Base-by-base conservation (phyloP, 2,113 vertebrate genomes). In the Lichenostomus cassidix region DNA sequence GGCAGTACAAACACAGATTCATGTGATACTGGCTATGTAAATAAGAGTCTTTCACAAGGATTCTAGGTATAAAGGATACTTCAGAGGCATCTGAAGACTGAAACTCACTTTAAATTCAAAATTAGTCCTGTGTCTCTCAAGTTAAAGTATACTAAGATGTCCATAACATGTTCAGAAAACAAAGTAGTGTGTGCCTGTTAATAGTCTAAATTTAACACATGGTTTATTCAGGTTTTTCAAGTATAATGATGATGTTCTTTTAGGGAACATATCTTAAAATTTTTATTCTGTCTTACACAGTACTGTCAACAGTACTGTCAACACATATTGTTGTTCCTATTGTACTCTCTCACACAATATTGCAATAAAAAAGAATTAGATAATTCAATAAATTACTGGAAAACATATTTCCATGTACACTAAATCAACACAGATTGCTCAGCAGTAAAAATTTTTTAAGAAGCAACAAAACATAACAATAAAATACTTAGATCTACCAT, bases 1-100 rank as follows among this genome's bases (percentile, higher is more conserved):
- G 11, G 8, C 0, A 1, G 28, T 46, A 46, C 6, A 7, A 23
- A 7, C 9, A 25, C 5, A n/a, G n/a, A 77, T 33, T 58, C 28
- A 31, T 58, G 23, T 28, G 13, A 37, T 35, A 55, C 9, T 37
- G 15, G 2, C 18, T 27, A 29, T 15, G 10, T 73, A 71, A 55
- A 78, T 71, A 67, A 41, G 33, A 70, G 60, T 9, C 20, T 55
- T 70, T 53, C 23, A 70, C 22, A n/a, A 63, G 33, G 19, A 47
- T 83, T 55, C 29, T 59, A 46, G 12, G 9, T n/a, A 49, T 42
- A 75, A 75, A 62, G 6, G 15, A 29, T 50, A 79, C 42, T 73
- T 28, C 63, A 78, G 15, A 63, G 11, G 9, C 55, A 56, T 17
- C 11, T 64, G 59, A 22, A 85, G 11, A 56, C 5, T 29, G 22